Evolutionary conservation across 1,140 invertebrate genomes (phyloP).

Genomic region (Orchesella cincta): DNA sequence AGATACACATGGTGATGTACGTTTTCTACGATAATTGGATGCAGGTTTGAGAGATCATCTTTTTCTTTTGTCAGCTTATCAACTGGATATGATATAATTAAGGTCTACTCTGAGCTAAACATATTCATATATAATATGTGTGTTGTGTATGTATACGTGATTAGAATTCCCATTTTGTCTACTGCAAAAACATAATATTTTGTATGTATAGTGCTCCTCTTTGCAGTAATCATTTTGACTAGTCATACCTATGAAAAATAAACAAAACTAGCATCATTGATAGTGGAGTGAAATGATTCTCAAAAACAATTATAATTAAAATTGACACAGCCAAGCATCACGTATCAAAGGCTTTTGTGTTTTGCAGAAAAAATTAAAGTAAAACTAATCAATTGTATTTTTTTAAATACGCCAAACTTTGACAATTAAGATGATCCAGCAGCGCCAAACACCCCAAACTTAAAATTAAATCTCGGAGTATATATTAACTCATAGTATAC

Average conservation of each 20-base stretch:
- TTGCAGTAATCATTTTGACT: background rate
- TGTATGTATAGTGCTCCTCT: background rate
- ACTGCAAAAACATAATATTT: background rate
- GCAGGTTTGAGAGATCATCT: background rate
- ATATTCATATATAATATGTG: background rate
- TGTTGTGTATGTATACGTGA: background rate
- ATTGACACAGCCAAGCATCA: background rate
- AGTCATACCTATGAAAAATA: background rate
- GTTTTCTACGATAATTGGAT: no score
- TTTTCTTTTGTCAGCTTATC: background rate
- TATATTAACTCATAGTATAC: no score
- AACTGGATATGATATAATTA: background rate
- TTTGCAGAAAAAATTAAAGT: background rate
- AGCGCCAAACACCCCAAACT: no score
- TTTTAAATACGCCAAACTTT: background rate
- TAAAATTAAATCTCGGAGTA: no score
- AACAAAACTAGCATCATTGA: slow-evolving; percentile 12
- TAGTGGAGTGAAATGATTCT: background rate
- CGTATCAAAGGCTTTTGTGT: background rate
- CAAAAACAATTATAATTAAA: background rate
- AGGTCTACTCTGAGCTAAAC: background rate
- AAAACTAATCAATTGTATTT: background rate
- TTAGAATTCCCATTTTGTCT: background rate
- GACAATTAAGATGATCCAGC: no score
- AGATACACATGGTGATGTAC: no score